Evolutionary conservation across 2,797 vertebrate genomes (phyloP).

Genomic region (Masticophis lateralis): DNA sequence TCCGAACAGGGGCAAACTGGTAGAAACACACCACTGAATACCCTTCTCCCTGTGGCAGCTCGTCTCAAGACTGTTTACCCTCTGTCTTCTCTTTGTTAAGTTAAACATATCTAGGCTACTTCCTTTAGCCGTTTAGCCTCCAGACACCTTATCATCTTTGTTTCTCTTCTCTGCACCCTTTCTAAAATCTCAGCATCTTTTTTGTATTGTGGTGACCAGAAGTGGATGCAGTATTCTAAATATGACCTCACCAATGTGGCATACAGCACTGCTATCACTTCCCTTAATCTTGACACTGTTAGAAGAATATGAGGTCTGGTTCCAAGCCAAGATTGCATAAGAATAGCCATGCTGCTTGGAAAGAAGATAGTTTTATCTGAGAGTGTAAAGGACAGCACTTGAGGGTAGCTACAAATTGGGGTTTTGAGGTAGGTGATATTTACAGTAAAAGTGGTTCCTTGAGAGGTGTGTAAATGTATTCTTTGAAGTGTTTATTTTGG

Average conservation of each 20-base stretch:
- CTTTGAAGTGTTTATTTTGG: not conserved
- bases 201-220: not conserved
- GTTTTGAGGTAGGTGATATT: not conserved
- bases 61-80: not conserved
- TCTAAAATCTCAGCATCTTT: not conserved
- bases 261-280: not conserved
- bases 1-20: no score
- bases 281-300: not conserved
- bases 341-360: not conserved
- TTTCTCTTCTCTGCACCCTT: not conserved
- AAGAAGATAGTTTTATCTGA: not conserved
- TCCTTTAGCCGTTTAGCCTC: not conserved
- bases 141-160: not conserved
- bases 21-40: no score
- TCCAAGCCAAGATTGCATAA: not conserved
- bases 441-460: not conserved
- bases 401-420: not conserved
- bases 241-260: not conserved
- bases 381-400: not conserved
- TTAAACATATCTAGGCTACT: not conserved
- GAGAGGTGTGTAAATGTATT: not conserved
- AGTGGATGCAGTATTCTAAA: not conserved
- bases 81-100: not conserved
- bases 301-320: not conserved
- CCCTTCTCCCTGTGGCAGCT: not conserved